These are phyloP conservation scores for Triplophysa tibetana DNA, from an alignment of 2,113 vertebrate genomes.

Conservation along the genomic window DNA sequence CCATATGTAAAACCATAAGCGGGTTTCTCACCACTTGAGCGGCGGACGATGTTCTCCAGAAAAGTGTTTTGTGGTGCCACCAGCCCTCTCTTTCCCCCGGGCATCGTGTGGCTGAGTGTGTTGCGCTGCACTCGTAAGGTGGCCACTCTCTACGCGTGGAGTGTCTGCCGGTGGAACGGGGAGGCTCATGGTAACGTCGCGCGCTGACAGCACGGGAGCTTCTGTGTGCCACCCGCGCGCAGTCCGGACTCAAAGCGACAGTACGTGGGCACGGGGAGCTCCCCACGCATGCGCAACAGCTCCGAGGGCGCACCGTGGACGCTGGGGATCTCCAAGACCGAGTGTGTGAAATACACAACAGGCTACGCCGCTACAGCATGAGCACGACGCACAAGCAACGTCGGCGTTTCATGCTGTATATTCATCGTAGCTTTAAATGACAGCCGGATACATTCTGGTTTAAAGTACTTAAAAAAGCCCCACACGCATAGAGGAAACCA, in stretches of 20 bases:
- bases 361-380: too few relatives aligned
- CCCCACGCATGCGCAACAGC: conserved; percentile 26
- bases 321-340: conserved; percentile 6
- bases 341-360: not conserved
- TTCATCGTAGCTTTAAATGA: too few relatives aligned
- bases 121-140: conserved; percentile 63
- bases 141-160: conserved; percentile 71
- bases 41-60: conserved; percentile 94
- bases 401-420: too few relatives aligned
- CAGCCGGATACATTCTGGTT: too few relatives aligned
- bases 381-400: too few relatives aligned
- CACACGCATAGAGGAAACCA: too few relatives aligned
- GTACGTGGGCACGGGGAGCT: conserved; percentile 20
- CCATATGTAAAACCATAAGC: not conserved
- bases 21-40: conserved; percentile 86
- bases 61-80: conserved; percentile 99
- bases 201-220: conserved; percentile 66
- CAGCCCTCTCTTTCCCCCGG: conserved; percentile 96
- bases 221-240: conserved; percentile 65
- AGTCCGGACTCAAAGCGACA: conserved; percentile 29
- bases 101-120: conserved; percentile 81
- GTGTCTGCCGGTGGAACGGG: conserved; percentile 72
- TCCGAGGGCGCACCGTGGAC: not conserved
- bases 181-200: conserved; percentile 80
- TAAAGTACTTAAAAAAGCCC: too few relatives aligned